Base-by-base conservation (phyloP, 2,888 invertebrate genomes). In the Plebejus argus region DNA sequence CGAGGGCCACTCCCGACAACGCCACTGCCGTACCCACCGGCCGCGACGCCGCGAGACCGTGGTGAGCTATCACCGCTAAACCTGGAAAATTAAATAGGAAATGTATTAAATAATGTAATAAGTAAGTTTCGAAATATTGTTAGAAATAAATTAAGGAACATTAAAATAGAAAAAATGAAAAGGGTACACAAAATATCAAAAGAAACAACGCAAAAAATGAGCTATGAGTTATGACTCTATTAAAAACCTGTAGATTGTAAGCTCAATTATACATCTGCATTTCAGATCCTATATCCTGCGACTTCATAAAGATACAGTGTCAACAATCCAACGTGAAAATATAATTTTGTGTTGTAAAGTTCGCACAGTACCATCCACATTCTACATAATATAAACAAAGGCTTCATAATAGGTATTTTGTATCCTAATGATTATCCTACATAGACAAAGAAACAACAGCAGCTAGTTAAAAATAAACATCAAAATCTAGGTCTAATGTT, bases 1-100 rank as follows among this genome's bases (percentile, higher is more conserved):
- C 96, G 4, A 97, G 91, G 0, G 97, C 97, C 10, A 96, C 87
- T 0, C 97, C 97, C 70, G 95, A 95, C 0, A 95, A 94, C 0
- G 97, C 97, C 0, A 97, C 95, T 0, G 97, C 97, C 0, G 96
- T 96, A 0, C 95, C 97, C 71, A 95, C 89, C 0, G 97, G 97
- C 81, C 96, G 95, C 7, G 97, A 95, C 0, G 96, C 95, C 33
- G 97, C 97, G 4, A 97, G 92, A 0, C 97, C 97, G 6, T 96
- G 95, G 76, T 95, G 95, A 0, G 96, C 96, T 4, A 95, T 91
- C 56, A 96, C 95, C 10, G 96, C 95, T 0, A 96, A 86, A 81
- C 96, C 97, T 96, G 84, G 10, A 80, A 77, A 33, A 66, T 28
- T 5, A 61, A 61, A 23, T 12, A 10, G 4, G 0, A 61, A 61